phyloP scores from a whole-genome alignment of 2,797 vertebrate genomes.

The Lerista edwardsae region DNA sequence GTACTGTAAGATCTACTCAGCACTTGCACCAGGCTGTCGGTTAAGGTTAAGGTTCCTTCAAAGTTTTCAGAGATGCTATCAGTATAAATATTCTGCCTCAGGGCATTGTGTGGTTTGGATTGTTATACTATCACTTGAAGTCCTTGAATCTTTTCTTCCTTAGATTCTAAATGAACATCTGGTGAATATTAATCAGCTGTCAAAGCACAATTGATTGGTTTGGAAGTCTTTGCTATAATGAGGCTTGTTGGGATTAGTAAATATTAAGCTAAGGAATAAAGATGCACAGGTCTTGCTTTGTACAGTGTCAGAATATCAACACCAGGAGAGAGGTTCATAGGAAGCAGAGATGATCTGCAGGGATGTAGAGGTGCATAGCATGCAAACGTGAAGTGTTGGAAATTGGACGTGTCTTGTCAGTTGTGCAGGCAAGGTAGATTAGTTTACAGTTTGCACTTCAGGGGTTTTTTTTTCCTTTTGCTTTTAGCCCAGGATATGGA shows the following conservation, averaged over 20 bases:
- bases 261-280: constrained; percentile 17
- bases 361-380: neutral
- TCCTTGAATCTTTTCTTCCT: neutral
- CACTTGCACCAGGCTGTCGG: neutral
- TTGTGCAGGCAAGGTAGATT: neutral
- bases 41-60: neutral
- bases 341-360: neutral
- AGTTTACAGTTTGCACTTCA: constrained; percentile 10
- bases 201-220: neutral
- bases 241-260: constrained; percentile 24
- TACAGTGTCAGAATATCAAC: neutral
- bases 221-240: neutral
- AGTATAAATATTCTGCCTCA: neutral
- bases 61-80: neutral
- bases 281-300: neutral
- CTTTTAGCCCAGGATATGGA: constrained; percentile 19
- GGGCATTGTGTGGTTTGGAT: neutral
- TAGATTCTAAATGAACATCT: neutral
- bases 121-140: neutral
- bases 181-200: neutral
- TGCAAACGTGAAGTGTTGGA: neutral
- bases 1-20: neutral
- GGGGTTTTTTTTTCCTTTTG: neutral
- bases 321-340: neutral
- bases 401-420: constrained; percentile 30